Conservation (phyloP, 2,888 invertebrate species). For the Bugulina stolonifera region DNA sequence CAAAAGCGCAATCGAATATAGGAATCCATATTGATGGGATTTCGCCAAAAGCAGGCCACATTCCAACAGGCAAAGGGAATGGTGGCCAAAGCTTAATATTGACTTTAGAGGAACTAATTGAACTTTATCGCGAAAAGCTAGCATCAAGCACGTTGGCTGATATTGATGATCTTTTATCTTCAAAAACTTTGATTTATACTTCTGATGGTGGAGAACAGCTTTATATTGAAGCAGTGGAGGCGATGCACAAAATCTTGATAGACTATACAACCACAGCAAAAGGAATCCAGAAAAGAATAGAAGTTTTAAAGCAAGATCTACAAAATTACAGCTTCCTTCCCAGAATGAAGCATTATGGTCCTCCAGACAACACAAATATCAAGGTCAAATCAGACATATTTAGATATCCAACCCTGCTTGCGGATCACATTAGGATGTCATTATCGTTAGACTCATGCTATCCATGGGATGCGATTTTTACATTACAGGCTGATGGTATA, state of each 20-base stretch:
- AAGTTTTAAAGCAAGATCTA: not conserved
- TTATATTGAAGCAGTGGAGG: not conserved
- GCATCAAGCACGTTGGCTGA: not conserved
- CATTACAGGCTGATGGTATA: not conserved
- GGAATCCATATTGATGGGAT: not conserved
- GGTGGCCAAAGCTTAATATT: not conserved
- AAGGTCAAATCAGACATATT: not conserved
- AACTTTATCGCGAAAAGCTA: not conserved
- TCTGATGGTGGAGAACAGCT: not conserved
- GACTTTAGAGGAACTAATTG: not conserved
- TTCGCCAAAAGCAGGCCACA: not conserved
- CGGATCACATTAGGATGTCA: not conserved
- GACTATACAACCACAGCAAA: not conserved
- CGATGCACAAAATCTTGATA: not conserved
- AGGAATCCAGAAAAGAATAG: not conserved
- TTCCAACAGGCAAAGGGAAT: not conserved
- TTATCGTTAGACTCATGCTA: not conserved
- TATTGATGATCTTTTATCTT: not conserved
- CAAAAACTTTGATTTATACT: not conserved
- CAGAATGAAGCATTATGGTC: not conserved
- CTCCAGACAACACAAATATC: not conserved
- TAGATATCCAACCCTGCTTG: not conserved
- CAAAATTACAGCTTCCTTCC: not conserved
- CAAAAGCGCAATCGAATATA: not conserved
- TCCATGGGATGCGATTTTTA: not conserved